Evolutionary conservation across 2,888 invertebrate species (phyloP), one percentile per base, ranked within the genome.

Genomic region (Lithophane semibrunnea): DNA sequence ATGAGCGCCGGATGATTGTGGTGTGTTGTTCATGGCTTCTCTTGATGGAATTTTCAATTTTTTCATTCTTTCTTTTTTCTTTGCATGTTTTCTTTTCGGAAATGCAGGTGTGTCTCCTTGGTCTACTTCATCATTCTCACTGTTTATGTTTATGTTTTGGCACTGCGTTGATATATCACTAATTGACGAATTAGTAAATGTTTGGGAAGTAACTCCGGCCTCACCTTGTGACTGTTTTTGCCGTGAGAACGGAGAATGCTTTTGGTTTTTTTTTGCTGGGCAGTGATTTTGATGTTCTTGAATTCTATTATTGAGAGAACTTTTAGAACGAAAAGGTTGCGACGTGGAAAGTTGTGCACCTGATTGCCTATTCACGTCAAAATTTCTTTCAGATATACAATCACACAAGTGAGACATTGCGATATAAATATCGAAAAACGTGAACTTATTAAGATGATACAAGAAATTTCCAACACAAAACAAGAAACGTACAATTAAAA

Each of bases 41-140:
- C 73, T 80, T 80, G 91, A 77, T 9, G 92, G 89, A 81, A 94
- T 92, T 85, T 92, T 89, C 74, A 96, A 86, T 63, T 92, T 90
- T 88, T 93, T 94, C 64, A 92, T 81, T 84, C 89, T 91, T 79
- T 93, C 92, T 90, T 93, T 94, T 86, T 94, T 94, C 85, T 87
- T 91, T 1, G 91, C 91, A 86, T 95, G 94, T 88, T 94, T 96
- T 65, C 88, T 92, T 88, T 93, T 95, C 10, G 90, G 73, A 42
- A 82, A 68, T 16, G 66, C 78, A 21, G 88, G 78, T 77, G 65
- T 88, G 78, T 79, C 85, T 83, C 84, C 90, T 86, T 78, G 82
- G 73, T 86, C 85, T 65, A 82, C 87, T 74, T 82, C 86, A 83
- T 86, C 88, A 81, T 76, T 88, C 64, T 88, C 90, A 84, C 80